These are phyloP conservation scores for Montipora capitata DNA, from an alignment of 92 coral and sea anemone species.

Conservation along the genomic window DNA sequence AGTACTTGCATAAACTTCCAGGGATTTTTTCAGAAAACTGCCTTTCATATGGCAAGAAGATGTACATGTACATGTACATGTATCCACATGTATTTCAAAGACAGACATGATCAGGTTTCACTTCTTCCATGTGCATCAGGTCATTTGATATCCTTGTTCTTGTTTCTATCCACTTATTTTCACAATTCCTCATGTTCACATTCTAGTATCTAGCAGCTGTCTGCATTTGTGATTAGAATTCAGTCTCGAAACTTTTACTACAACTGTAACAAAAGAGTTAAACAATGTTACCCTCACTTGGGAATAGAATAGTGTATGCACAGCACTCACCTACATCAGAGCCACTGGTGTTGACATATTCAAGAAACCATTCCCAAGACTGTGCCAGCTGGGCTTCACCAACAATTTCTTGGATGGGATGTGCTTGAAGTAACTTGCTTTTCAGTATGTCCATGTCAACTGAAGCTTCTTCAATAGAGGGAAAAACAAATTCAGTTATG, in stretches of 20 bases:
- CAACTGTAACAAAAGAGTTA: not conserved
- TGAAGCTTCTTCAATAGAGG: slow-evolving; percentile 47
- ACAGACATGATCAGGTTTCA: slow-evolving; percentile 33
- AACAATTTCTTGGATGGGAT: slow-evolving; percentile 22
- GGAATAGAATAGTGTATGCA: slow-evolving; percentile 15
- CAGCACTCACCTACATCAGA: slow-evolving; percentile 29
- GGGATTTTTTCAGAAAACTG: slow-evolving; percentile 30
- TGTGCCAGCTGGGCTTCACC: slow-evolving; percentile 23
- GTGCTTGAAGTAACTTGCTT: slow-evolving; percentile 43
- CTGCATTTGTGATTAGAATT: slow-evolving; percentile 36
- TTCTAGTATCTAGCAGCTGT: slow-evolving; percentile 34
- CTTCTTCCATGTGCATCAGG: slow-evolving; percentile 27
- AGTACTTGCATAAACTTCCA: slow-evolving; percentile 19
- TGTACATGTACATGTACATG: no score
- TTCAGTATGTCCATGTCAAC: slow-evolving; percentile 56
- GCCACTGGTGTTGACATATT: slow-evolving; percentile 41
- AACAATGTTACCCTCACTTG: slow-evolving; percentile 1
- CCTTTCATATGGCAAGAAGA: slow-evolving; percentile 23
- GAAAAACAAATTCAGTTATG: slow-evolving; percentile 47
- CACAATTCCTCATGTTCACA: slow-evolving; percentile 28
- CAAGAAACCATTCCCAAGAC: slow-evolving; percentile 60
- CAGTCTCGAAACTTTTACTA: no score
- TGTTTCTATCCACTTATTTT: slow-evolving; percentile 25
- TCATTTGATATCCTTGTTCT: slow-evolving; percentile 28
- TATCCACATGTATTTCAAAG: no score